Percentiles rank a stretch among this genome's conserved stretches.
phyloP scores from a whole-genome alignment of 1,140 invertebrate species.

The Cherax quadricarinatus region DNA sequence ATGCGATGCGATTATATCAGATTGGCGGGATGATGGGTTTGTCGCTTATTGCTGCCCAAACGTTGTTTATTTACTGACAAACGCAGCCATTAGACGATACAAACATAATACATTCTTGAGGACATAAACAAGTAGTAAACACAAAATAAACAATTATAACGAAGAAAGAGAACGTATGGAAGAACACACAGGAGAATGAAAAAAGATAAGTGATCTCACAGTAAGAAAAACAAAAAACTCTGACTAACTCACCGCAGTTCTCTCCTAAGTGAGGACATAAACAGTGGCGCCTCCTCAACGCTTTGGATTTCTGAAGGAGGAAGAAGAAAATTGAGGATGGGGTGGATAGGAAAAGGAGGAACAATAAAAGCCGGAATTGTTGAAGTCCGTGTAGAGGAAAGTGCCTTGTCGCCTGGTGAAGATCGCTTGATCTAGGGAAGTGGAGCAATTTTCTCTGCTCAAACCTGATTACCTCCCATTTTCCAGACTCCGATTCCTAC shows the following conservation, averaged over 20 bases:
- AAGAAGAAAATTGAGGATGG: neutral
- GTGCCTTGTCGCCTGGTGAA: too few species aligned
- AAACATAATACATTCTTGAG: neutral
- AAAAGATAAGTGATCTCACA: neutral
- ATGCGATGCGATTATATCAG: slow-evolving; percentile 49
- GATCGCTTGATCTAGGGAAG: too few species aligned
- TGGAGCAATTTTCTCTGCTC: too few species aligned
- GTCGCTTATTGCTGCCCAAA: slow-evolving; percentile 18
- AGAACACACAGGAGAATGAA: neutral
- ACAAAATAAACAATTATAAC: neutral
- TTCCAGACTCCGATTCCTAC: too few species aligned
- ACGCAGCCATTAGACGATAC: neutral
- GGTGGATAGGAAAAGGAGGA: neutral
- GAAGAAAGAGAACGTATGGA: neutral
- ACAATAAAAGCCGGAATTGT: neutral
- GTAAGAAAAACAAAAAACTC: neutral
- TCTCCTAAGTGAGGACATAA: neutral
- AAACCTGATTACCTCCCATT: too few species aligned
- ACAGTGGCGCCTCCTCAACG: neutral
- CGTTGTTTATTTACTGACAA: slow-evolving; percentile 13
- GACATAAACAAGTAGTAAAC: neutral
- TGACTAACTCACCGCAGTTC: neutral
- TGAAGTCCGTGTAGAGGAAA: neutral
- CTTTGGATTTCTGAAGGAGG: neutral
- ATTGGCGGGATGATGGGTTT: slow-evolving; percentile 43